Conservation (phyloP, 2,888 invertebrate genomes). For the Standfussiana lucernea region DNA sequence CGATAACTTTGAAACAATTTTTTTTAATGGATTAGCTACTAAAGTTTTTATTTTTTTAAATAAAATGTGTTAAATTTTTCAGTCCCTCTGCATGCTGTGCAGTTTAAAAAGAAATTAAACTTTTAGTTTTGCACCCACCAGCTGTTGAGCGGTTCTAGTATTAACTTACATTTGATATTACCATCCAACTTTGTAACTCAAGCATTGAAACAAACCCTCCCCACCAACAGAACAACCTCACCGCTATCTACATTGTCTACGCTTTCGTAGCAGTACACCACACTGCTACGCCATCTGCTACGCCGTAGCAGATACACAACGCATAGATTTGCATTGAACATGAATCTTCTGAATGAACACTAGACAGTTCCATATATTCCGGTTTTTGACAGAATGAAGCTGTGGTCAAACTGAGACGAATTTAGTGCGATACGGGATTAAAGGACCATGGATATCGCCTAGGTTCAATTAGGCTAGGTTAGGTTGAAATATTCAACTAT, state of each 20-base stretch:
- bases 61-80: neutral
- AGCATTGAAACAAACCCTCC: neutral
- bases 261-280: slow-evolving; percentile 11
- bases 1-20: neutral
- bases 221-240: neutral
- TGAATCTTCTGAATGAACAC: neutral
- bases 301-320: neutral
- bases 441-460: neutral
- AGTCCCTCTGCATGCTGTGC: neutral
- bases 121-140: neutral
- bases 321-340: neutral
- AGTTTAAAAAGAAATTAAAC: neutral
- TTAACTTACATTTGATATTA: neutral
- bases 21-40: neutral
- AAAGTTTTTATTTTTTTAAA: neutral
- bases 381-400: neutral
- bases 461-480: neutral
- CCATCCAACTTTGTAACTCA: neutral
- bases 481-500: neutral
- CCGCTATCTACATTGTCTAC: neutral
- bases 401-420: neutral
- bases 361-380: neutral
- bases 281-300: slow-evolving; percentile 19
- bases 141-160: no score
- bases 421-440: neutral